phyloP scores from a whole-genome alignment of 2,888 invertebrate species.

The Euclidia mi region DNA sequence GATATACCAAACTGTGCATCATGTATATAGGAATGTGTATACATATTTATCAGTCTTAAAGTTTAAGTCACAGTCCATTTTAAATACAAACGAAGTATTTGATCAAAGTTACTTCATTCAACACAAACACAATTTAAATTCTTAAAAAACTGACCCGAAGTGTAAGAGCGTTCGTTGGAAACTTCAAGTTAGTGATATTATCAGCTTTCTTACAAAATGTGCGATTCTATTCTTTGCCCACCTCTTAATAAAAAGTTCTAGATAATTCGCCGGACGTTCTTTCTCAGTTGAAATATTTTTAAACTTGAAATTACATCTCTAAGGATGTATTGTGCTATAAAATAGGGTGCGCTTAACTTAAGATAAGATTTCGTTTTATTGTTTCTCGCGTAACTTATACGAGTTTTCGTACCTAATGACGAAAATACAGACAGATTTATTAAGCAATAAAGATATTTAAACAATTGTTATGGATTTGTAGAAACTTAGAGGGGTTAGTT shows the following conservation, averaged over 20 bases:
- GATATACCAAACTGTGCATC: too few relatives aligned
- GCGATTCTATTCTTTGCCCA: constrained; percentile 14
- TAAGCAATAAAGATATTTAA: too few relatives aligned
- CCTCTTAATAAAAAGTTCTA: constrained; percentile 31
- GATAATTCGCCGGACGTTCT: constrained; percentile 26
- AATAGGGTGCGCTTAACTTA: constrained; percentile 23
- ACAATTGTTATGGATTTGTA: too few relatives aligned
- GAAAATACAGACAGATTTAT: too few relatives aligned
- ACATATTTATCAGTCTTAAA: too few relatives aligned
- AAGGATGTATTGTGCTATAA: constrained; percentile 39
- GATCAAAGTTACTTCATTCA: background rate
- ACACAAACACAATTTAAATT: constrained; percentile 11
- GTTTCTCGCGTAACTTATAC: constrained; percentile 19
- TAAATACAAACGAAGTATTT: too few relatives aligned
- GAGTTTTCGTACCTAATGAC: constrained; percentile 9
- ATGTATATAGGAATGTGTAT: too few relatives aligned
- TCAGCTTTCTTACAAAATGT: constrained; percentile 17
- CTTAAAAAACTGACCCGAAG: constrained; percentile 3
- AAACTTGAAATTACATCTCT: constrained; percentile 26
- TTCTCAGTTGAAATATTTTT: constrained; percentile 36
- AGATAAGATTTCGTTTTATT: constrained; percentile 40
- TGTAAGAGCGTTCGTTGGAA: constrained; percentile 15
- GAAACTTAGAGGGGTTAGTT: too few relatives aligned
- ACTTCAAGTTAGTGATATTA: constrained; percentile 40
- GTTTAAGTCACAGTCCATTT: too few relatives aligned